Percentiles rank a stretch among this genome's conserved stretches.
phyloP scores from a whole-genome alignment of 2,113 vertebrate species.

The Bubo scandiacus region DNA sequence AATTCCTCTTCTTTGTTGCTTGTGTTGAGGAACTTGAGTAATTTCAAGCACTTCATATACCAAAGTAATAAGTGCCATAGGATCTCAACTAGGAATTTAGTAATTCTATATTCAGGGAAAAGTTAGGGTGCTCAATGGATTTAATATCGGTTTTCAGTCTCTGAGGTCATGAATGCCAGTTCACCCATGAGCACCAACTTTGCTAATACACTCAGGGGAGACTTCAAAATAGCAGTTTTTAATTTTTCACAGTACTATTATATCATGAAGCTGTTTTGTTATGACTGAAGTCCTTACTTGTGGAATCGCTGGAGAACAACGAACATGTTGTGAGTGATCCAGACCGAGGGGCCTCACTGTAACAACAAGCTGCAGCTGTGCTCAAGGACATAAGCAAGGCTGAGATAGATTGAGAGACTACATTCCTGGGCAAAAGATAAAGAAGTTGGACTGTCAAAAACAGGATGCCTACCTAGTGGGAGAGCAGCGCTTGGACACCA shows the following conservation, averaged over 20 bases:
- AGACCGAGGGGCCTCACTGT: too few species aligned
- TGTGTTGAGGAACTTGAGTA: background rate
- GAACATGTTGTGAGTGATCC: too few species aligned
- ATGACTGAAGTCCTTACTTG: background rate
- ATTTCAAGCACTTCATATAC: background rate
- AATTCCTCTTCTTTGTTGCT: background rate
- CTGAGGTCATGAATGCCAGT: background rate
- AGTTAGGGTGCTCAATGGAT: background rate
- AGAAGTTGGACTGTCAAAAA: too few species aligned
- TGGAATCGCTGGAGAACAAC: too few species aligned
- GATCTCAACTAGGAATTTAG: background rate
- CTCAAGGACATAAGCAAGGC: too few species aligned
- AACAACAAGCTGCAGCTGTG: too few species aligned
- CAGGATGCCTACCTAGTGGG: too few species aligned
- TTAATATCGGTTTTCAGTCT: background rate
- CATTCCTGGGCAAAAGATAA: too few species aligned
- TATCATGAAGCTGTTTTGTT: background rate
- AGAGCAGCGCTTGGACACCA: too few species aligned
- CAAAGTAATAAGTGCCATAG: background rate
- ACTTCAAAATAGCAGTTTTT: background rate
- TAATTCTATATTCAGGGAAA: background rate
- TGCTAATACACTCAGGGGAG: background rate
- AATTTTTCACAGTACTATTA: background rate
- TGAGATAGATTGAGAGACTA: too few species aligned
- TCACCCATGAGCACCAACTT: background rate